Base-by-base conservation (phyloP, 2,797 vertebrate species). In the Champsocephalus esox region DNA sequence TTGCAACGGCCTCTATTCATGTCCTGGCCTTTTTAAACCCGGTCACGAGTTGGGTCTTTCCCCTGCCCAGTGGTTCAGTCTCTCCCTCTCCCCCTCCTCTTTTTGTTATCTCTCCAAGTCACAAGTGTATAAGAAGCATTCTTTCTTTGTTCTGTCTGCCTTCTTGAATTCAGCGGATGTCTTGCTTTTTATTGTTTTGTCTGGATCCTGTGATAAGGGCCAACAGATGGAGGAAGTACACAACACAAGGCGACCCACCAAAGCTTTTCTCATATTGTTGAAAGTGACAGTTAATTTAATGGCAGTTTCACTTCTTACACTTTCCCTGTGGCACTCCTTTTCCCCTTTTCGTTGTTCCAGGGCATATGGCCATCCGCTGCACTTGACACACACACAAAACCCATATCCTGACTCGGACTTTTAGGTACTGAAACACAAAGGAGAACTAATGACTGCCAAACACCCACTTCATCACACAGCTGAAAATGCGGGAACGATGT, bases 381-480 rank as follows among this genome's bases (percentile, higher is more conserved):
- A 59, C 82, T 85, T 66, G 61, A 69, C 44, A 48, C 63, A 43
- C n/a, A 21, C 62, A 19, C 17, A 75, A 45, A 82, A 43, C 59
- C 75, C 80, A 89, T 87, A 85, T 91, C 89, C 91, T 90, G 87
- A 73, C 61, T 88, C 91, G 89, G 87, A 71, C 61, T 88, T 70
- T 50, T 52, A 32, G 64, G 68, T 73, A 66, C 73, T 69, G 73
- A 70, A 87, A 87, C 85, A 90, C 87, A 91, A 91, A 91, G 74
- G 64, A 9, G 54, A 54, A 21, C 79, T 75, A 79, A 85, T 67
- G 77, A 88, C 75, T 50, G 69, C 79, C 70, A 51, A 75, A 69
- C 59, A 73, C 68, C 56, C 70, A 58, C 72, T 85, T 62, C 55
- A 81, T 76, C 80, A 64, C 57, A 67, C 55, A 8, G 55, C 50